Evolutionary conservation across 2,113 vertebrate species (phyloP).

Genomic region (Pseudopodoces humilis): DNA sequence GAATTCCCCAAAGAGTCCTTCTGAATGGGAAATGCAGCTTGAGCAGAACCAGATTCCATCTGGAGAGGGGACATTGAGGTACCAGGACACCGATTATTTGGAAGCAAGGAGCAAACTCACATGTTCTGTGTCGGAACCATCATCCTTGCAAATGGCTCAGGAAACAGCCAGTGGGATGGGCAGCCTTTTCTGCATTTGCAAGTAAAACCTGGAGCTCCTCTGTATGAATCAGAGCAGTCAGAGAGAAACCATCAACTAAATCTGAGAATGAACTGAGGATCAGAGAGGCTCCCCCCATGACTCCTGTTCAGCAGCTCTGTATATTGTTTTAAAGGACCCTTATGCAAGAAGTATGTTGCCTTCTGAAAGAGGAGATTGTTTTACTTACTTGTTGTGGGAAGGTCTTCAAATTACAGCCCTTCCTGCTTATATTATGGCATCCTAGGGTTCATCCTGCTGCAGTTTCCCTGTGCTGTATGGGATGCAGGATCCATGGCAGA

Average conservation of each 20-base stretch:
- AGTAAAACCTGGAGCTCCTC: background rate
- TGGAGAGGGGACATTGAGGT: background rate
- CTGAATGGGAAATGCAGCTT: background rate
- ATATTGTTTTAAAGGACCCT: constrained; percentile 54
- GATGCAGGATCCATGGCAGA: background rate
- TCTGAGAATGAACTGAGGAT: background rate
- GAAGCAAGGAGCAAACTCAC: background rate
- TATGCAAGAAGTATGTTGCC: background rate
- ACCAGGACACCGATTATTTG: background rate
- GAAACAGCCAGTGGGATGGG: background rate
- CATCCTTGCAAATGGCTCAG: background rate
- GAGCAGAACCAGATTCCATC: background rate
- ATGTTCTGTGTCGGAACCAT: background rate
- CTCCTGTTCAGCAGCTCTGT: constrained; percentile 11
- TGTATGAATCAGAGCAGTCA: constrained; percentile 5
- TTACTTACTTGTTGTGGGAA: constrained; percentile 48
- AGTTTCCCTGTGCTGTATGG: background rate
- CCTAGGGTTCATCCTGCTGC: constrained; percentile 23
- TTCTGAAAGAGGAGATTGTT: constrained; percentile 60
- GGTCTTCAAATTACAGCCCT: constrained; percentile 48
- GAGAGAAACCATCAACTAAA: background rate
- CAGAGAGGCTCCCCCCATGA: background rate
- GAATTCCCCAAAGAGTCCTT: background rate
- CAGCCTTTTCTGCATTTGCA: background rate
- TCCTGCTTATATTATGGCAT: constrained; percentile 50